Evolutionary conservation across 2,888 invertebrate genomes (phyloP).

Genomic region (Apantesis nais): DNA sequence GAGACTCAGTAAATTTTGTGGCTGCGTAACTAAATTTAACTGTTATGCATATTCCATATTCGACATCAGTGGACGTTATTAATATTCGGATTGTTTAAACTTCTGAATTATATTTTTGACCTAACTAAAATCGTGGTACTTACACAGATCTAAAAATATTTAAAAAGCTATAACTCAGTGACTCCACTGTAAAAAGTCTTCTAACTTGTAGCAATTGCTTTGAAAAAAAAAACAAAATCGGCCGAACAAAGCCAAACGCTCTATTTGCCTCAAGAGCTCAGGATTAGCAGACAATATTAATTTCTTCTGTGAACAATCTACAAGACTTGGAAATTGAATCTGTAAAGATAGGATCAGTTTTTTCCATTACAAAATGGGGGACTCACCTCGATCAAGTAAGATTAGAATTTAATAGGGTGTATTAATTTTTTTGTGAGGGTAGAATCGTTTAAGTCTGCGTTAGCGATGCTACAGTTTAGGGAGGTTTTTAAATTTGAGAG

Average conservation of each 20-base stretch:
- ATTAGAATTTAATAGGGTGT: slow-evolving; percentile 61
- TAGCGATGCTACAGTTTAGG: slow-evolving; percentile 28
- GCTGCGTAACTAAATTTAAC: too few relatives aligned
- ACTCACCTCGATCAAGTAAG: slow-evolving; percentile 46
- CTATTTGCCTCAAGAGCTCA: slow-evolving; percentile 36
- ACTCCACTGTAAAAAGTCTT: not conserved
- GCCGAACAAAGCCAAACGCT: slow-evolving; percentile 23
- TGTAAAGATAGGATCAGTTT: slow-evolving; percentile 60
- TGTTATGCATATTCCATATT: not conserved
- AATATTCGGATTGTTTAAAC: not conserved
- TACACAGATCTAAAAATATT: not conserved
- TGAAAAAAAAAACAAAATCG: slow-evolving; percentile 19
- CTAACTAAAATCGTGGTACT: not conserved
- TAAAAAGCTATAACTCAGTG: not conserved
- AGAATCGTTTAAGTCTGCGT: slow-evolving; percentile 31
- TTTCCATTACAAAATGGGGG: slow-evolving; percentile 62
- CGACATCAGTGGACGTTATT: not conserved
- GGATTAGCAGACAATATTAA: slow-evolving; percentile 57
- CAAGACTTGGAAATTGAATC: slow-evolving; percentile 63
- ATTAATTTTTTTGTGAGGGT: slow-evolving; percentile 57
- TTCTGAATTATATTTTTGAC: too few relatives aligned
- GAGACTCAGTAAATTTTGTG: not conserved
- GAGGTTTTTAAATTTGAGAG: slow-evolving; percentile 22
- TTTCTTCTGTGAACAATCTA: slow-evolving; percentile 54
- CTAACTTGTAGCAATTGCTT: not conserved